Base-by-base conservation (phyloP, 2,113 vertebrate genomes). In the Psittacus erithacus region DNA sequence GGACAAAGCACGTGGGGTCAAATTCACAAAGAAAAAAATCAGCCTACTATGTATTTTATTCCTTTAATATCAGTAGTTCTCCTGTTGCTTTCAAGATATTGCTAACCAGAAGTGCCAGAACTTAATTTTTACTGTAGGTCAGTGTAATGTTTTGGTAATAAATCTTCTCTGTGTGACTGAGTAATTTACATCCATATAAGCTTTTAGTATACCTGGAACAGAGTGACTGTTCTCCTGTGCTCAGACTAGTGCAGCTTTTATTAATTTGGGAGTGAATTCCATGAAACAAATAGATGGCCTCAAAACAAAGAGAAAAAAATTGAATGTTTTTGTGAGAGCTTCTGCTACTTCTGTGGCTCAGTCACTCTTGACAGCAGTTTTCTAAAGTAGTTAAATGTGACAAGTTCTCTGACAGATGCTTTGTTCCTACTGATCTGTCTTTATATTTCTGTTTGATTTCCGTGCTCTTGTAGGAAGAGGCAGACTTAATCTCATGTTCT, bases 361-460 rank as follows among this genome's bases (percentile, higher is more conserved):
- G 78, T 91, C 52, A 35, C 64, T 88, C 79, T 41, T 93, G 62
- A 73, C 43, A 85, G 69, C 65, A 71, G 10, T 65, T 94, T 93
- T 88, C 82, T 88, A n/a, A 90, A 92, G 55, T 18, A 79, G 69
- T 88, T 88, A 74, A 77, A 67, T 90, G 67, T 83, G 68, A 75
- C 3, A 24, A 76, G 67, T 67, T 90, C 7, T 20, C 47, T 93
- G 76, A 67, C 82, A 86, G 75, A 60, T 93, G 79, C 80, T 94
- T 95, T 90, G 80, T 92, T 92, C 73, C 47, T 81, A 20, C 86
- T 71, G 60, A 90, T 94, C 80, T 93, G 60, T 69, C 82, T 90
- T 86, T 83, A 63, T 87, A 59, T 93, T 95, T 92, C 77, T 95
- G 15, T 78, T 91, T 89, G 38, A 74, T 95, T 93, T 93, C 68